phyloP scores from a whole-genome alignment of 2,797 vertebrate genomes.

The Denticeps clupeoides region DNA sequence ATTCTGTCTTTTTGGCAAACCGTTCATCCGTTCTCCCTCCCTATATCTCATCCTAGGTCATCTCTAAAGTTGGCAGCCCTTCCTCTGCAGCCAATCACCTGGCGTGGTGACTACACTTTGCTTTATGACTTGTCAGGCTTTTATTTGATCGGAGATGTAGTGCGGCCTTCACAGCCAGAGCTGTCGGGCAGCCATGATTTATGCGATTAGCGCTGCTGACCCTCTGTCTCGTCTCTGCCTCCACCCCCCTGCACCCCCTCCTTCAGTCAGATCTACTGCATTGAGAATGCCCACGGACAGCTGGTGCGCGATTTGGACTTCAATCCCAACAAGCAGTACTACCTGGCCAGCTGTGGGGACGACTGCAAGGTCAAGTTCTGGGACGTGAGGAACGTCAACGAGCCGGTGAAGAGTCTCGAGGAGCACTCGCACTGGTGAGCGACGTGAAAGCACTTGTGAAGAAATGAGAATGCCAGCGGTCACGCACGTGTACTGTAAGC shows the following conservation, averaged over 20 bases:
- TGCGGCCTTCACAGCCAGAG: constrained; percentile 25
- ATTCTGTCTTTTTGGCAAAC: too few species aligned
- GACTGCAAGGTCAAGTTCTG: constrained; percentile 99
- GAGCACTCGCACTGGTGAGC: constrained; percentile 91
- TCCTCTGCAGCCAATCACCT: constrained; percentile 16
- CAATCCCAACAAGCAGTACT: constrained; percentile 97
- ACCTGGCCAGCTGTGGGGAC: constrained; percentile 91
- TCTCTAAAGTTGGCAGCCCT: too few species aligned
- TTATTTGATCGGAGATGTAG: constrained; percentile 22
- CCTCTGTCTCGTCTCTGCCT: neutral
- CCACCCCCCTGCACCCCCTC: neutral
- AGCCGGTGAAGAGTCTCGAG: constrained; percentile 85
- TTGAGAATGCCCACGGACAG: constrained; percentile 94
- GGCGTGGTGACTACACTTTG: constrained; percentile 13
- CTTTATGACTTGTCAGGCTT: constrained; percentile 30
- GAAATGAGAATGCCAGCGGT: neutral
- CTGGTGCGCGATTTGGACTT: constrained; percentile 96
- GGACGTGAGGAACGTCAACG: constrained; percentile 81
- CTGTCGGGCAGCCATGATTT: constrained; percentile 15
- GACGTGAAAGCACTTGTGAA: constrained; percentile 6
- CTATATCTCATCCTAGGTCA: too few species aligned
- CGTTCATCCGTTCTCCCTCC: too few species aligned
- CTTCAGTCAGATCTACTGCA: constrained; percentile 88
- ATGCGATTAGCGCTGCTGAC: constrained; percentile 11
- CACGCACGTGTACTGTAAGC: too few species aligned